phyloP scores from a whole-genome alignment of 1,140 invertebrate genomes.

The Aphis craccivora region DNA sequence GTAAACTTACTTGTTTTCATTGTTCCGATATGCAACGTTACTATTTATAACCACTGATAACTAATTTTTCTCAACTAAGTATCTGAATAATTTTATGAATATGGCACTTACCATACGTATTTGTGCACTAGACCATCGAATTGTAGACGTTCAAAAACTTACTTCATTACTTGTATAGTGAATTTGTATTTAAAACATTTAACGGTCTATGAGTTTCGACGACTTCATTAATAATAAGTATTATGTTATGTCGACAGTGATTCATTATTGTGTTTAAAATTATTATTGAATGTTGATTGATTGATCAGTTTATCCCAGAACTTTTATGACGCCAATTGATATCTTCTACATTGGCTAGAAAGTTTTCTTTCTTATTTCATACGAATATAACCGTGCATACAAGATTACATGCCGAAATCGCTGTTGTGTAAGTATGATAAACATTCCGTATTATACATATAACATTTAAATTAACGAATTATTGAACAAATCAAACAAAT shows the following conservation, averaged over 20 bases:
- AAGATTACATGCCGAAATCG: background rate
- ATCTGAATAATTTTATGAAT: background rate
- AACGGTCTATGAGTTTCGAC: background rate
- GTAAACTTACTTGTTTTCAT: background rate
- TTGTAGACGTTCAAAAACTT: background rate
- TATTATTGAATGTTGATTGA: constrained; percentile 36
- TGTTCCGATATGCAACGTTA: background rate
- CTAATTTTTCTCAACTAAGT: background rate
- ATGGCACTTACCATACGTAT: background rate
- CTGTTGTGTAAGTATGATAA: background rate
- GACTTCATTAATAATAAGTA: background rate
- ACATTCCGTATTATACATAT: background rate
- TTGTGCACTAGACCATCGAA: background rate
- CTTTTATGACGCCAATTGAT: constrained; percentile 21
- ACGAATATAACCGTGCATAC: background rate
- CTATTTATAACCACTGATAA: background rate
- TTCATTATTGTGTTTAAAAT: constrained; percentile 23
- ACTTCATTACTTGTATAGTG: background rate
- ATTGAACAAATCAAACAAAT: background rate
- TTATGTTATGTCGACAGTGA: background rate
- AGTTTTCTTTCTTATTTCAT: constrained; percentile 9
- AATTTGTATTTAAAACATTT: background rate
- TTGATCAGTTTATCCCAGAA: background rate
- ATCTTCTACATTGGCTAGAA: background rate
- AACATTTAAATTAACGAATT: background rate